Evolutionary conservation across 2,797 vertebrate species (phyloP).

Genomic region (Sebastes iracundus): DNA sequence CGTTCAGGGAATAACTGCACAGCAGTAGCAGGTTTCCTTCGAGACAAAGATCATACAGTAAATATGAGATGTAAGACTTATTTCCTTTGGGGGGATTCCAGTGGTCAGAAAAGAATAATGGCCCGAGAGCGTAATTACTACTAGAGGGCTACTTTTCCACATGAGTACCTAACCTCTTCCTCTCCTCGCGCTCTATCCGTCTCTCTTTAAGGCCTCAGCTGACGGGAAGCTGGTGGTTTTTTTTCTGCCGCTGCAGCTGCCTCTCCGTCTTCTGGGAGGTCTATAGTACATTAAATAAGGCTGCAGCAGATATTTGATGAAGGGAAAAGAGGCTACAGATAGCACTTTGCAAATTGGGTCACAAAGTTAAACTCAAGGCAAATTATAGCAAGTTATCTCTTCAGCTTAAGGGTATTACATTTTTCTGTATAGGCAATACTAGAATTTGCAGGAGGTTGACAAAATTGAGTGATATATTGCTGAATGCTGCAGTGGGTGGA

Average conservation of each 20-base stretch:
- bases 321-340: neutral
- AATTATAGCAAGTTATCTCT: neutral
- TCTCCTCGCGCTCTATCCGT: slow-evolving; percentile 11
- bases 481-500: neutral
- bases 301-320: slow-evolving; percentile 30
- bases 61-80: slow-evolving; percentile 53
- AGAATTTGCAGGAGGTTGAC: neutral
- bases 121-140: slow-evolving; percentile 59
- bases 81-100: slow-evolving; percentile 48
- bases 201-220: slow-evolving; percentile 32
- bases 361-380: neutral
- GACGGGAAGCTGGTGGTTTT: slow-evolving; percentile 20
- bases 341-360: slow-evolving; percentile 4
- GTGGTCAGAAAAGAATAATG: slow-evolving; percentile 67
- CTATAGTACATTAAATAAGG: neutral
- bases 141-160: slow-evolving; percentile 61
- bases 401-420: neutral
- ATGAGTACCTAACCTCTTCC: slow-evolving; percentile 42
- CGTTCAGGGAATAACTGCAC: slow-evolving; percentile 34
- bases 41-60: slow-evolving; percentile 58
- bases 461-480: neutral
- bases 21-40: slow-evolving; percentile 35
- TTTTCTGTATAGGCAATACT: neutral
- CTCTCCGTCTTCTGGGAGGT: slow-evolving; percentile 22
- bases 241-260: slow-evolving; percentile 32